Conservation (phyloP, 2,888 invertebrate genomes). For the Acheta domesticus region DNA sequence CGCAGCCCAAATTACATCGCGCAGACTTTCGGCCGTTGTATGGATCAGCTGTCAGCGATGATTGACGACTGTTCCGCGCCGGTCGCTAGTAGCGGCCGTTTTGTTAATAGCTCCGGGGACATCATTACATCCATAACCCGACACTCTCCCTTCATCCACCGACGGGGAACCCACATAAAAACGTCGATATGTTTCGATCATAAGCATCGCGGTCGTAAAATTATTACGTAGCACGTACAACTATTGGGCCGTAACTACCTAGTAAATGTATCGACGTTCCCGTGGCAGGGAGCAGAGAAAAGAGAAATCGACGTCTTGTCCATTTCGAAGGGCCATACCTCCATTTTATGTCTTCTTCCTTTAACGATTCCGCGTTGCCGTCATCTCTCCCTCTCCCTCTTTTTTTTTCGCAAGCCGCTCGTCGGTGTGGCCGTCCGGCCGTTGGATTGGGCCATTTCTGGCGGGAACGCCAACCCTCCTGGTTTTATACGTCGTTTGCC, state of each 20-base stretch:
- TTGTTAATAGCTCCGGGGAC: slow-evolving; percentile 7
- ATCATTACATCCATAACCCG: slow-evolving; percentile 9
- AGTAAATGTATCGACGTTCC: too few relatives aligned
- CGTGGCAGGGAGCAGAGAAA: too few relatives aligned
- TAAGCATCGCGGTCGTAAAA: not conserved
- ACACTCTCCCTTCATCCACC: not conserved
- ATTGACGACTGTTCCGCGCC: not conserved
- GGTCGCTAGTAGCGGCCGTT: not conserved
- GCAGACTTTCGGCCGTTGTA: not conserved
- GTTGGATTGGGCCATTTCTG: not conserved
- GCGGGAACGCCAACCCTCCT: not conserved
- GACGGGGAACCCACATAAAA: not conserved
- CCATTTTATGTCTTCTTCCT: slow-evolving; percentile 7
- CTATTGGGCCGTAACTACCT: too few relatives aligned
- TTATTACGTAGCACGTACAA: too few relatives aligned
- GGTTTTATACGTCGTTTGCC: slow-evolving; percentile 7
- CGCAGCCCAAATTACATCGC: not conserved
- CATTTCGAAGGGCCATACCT: not conserved
- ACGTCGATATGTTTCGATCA: not conserved
- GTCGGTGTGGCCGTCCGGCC: not conserved
- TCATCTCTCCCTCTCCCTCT: not conserved
- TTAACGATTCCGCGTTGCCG: not conserved
- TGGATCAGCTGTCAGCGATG: slow-evolving; percentile 5
- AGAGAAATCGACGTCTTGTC: too few relatives aligned
- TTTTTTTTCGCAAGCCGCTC: not conserved